Base-by-base conservation (phyloP, 2,113 vertebrate genomes). In the Tricholaema leucomelas region DNA sequence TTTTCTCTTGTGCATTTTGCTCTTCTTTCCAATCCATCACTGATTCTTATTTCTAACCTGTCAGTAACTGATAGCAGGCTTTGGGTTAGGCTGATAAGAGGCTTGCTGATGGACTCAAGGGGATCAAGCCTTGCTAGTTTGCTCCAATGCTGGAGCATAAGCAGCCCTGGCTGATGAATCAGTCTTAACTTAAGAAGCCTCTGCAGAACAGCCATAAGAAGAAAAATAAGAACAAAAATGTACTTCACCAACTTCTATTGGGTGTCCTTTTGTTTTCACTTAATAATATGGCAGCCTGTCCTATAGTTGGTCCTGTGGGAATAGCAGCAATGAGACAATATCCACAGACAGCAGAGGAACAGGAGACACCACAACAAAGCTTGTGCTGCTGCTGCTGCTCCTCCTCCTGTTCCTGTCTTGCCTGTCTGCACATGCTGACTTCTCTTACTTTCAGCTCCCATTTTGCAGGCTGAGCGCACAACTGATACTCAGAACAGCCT, bases 11-110 rank as follows among this genome's bases (percentile, higher is more conserved):
- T 72, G 7, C n/a, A 13, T 60, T 91, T 77, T 81, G 5, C 12
- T 25, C 12, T 5, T 74, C 54, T 69, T 66, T 35, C 25, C 23
- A 40, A 25, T 44, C 40, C 24, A n/a, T 35, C 33, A 31, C 33
- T 18, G 35, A 24, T 67, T 81, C 27, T 85, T 81, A 33, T 23
- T 73, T 85, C 63, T 65, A 48, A 59, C 2, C 10, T 3, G 21
- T 50, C 83, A 63, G 12, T 56, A 69, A 66, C 38, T 54, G 55
- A 6, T 54, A 79, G 36, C 33, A 85, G 54, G 72, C 87, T 92
- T 92, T 92, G 60, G 8, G 83, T 92, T 52, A 91, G 52, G 21
- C 40, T 83, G 85, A 36, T 88, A 88, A 84, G 52, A 90, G 82
- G 64, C 67, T 82, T 65, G 35, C 25, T 71, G 87, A 86, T 87